phyloP scores from a whole-genome alignment of 2,113 vertebrate genomes.

The Corythoichthys haematopterus region DNA sequence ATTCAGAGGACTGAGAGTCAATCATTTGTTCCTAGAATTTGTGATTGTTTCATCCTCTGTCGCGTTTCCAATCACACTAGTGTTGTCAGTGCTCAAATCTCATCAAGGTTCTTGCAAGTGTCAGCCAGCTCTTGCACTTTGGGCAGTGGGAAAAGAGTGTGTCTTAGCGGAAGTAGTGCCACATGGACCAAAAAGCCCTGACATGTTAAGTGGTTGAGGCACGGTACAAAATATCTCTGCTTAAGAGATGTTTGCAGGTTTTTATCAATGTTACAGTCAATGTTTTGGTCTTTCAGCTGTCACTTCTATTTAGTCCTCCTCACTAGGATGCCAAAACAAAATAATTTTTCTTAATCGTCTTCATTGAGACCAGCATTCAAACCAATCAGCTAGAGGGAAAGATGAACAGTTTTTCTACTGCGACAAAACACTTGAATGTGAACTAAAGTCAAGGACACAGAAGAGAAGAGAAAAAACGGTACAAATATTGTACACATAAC shows the following conservation, averaged over 20 bases:
- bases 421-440: slow-evolving; percentile 25
- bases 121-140: not conserved
- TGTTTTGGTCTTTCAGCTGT: not conserved
- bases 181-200: not conserved
- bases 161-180: no score
- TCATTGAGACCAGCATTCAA: slow-evolving; percentile 17
- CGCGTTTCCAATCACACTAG: not conserved
- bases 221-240: not conserved
- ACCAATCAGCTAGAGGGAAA: slow-evolving; percentile 39
- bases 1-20: not conserved
- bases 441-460: slow-evolving; percentile 35
- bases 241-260: not conserved
- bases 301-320: not conserved
- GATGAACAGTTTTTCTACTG: slow-evolving; percentile 24
- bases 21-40: not conserved
- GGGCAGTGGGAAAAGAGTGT: not conserved
- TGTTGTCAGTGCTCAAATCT: not conserved
- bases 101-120: not conserved
- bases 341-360: slow-evolving; percentile 2
- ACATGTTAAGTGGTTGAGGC: not conserved
- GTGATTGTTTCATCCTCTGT: not conserved
- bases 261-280: not conserved
- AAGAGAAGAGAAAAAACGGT: slow-evolving; percentile 11
- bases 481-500: slow-evolving; percentile 21
- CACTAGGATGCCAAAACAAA: not conserved